phyloP scores from a whole-genome alignment of 2,888 invertebrate species.

The Hirtodrosophila alboralis region DNA sequence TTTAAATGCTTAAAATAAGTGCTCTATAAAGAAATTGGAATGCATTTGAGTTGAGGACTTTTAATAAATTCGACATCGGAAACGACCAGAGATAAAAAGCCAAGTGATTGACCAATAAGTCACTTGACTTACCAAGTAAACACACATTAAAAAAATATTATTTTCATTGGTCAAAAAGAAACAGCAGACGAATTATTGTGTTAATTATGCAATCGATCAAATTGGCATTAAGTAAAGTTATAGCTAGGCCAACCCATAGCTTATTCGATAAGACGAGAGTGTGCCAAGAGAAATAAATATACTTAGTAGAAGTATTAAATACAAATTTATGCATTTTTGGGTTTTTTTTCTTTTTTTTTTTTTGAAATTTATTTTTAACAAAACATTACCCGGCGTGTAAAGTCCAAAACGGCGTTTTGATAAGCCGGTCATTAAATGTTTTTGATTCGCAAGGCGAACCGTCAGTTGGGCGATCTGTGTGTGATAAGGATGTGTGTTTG shows the following conservation, averaged over 20 bases:
- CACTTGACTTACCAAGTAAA: neutral
- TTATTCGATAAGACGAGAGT: neutral
- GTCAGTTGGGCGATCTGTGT: slow-evolving; percentile 15
- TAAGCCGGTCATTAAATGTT: slow-evolving; percentile 30
- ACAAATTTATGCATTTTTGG: neutral
- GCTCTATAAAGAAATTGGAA: neutral
- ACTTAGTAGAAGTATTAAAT: too few relatives aligned
- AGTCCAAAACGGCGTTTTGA: slow-evolving; percentile 30
- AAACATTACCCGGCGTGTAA: slow-evolving; percentile 14
- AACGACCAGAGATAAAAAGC: neutral
- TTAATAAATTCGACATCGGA: slow-evolving; percentile 1
- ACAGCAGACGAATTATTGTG: neutral
- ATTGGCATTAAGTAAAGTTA: slow-evolving; percentile 18
- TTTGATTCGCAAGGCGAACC: slow-evolving; percentile 7
- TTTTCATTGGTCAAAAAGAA: slow-evolving; percentile 15
- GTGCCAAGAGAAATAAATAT: slow-evolving; percentile 12
- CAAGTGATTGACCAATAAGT: slow-evolving; percentile 2
- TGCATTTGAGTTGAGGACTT: neutral
- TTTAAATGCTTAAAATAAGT: neutral
- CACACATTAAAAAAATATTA: neutral
- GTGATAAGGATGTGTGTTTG: slow-evolving; percentile 12
- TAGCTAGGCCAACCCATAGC: slow-evolving; percentile 1
- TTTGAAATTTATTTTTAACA: too few relatives aligned
- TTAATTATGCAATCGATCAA: slow-evolving; percentile 33
- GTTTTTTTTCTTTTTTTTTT: too few relatives aligned